Evolutionary conservation across 2,797 vertebrate genomes (phyloP).

Genomic region (Chromis chromis): DNA sequence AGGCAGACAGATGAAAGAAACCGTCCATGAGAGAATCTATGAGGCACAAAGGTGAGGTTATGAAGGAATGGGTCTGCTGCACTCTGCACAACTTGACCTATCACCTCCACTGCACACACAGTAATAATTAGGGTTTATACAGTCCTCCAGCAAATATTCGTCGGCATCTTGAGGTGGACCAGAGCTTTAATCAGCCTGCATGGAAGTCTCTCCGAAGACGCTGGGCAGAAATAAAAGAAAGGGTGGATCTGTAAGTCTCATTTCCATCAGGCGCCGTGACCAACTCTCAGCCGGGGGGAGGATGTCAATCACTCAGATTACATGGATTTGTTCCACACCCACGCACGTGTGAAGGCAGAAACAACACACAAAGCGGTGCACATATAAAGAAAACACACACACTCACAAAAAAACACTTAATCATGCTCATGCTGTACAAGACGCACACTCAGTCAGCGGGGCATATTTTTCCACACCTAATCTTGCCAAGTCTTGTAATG

Average conservation of each 20-base stretch:
- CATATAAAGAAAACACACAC: conserved; percentile 53
- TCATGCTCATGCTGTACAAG: conserved; percentile 61
- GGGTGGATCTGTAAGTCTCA: conserved; percentile 50
- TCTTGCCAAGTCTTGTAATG: conserved; percentile 58
- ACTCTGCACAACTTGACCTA: neutral
- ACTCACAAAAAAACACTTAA: conserved; percentile 54
- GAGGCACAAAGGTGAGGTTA: neutral
- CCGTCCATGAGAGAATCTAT: neutral
- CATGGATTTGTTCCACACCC: conserved; percentile 74
- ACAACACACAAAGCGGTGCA: conserved; percentile 47
- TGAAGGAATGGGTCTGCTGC: neutral
- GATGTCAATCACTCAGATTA: conserved; percentile 79
- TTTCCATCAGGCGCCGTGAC: conserved; percentile 62
- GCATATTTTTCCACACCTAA: conserved; percentile 56
- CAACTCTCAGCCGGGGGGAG: conserved; percentile 56
- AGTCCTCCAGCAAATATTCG: conserved; percentile 16
- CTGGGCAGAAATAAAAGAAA: conserved; percentile 38
- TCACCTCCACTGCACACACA: conserved; percentile 3
- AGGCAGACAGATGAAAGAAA: neutral
- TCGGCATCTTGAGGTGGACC: conserved; percentile 2
- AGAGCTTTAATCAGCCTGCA: conserved; percentile 16
- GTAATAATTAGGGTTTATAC: conserved; percentile 25
- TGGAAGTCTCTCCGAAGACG: conserved; percentile 25
- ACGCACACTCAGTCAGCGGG: conserved; percentile 52
- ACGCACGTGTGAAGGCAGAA: conserved; percentile 56